phyloP scores from a whole-genome alignment of 2,797 vertebrate genomes.

The Bryconaethiops microstoma region DNA sequence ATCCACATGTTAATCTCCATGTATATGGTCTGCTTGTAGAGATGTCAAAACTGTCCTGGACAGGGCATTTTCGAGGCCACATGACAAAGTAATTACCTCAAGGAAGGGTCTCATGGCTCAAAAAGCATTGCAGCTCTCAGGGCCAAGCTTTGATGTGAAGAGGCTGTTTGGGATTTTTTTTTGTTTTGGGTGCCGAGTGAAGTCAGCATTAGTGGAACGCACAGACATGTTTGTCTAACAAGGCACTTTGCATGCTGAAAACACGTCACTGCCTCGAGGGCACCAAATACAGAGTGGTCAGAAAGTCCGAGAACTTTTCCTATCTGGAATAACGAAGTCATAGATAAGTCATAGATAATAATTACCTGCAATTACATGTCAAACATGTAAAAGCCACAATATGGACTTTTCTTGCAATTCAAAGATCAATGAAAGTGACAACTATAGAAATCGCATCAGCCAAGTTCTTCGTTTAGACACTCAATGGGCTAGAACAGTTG shows the following conservation, averaged over 20 bases:
- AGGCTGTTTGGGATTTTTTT: slow-evolving; percentile 1
- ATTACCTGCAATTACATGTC: neutral
- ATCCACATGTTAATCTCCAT: neutral
- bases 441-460: neutral
- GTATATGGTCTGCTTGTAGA: neutral
- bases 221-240: neutral
- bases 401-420: neutral
- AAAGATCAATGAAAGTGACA: neutral
- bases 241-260: neutral
- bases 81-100: slow-evolving; percentile 32
- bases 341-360: neutral
- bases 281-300: neutral
- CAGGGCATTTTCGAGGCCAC: slow-evolving; percentile 7
- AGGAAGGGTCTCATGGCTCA: slow-evolving; percentile 7
- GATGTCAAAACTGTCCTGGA: neutral
- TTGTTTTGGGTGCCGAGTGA: slow-evolving; percentile 9
- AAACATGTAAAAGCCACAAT: neutral
- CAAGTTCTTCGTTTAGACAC: neutral
- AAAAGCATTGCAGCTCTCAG: neutral
- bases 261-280: neutral
- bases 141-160: slow-evolving; percentile 2
- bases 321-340: neutral
- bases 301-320: neutral
- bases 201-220: slow-evolving; percentile 9
- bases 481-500: neutral